These are phyloP conservation scores for Orgyia antiqua DNA, from an alignment of 2,888 invertebrate species.

Conservation along the genomic window DNA sequence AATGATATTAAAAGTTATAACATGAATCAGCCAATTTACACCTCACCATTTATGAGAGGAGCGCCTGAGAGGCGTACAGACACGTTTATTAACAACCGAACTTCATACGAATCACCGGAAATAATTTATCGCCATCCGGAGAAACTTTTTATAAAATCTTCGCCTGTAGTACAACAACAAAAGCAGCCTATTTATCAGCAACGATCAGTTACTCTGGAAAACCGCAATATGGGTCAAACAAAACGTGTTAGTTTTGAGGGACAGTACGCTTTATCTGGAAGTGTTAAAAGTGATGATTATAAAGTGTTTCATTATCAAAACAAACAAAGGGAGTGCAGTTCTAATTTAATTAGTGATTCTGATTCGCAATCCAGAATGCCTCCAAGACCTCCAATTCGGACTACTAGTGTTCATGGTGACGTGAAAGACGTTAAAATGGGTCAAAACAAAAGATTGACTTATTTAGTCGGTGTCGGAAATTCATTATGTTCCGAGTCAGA, in stretches of 20 bases:
- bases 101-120: slow-evolving; percentile 33
- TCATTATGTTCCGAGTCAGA: slow-evolving; percentile 79
- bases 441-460: slow-evolving; percentile 32
- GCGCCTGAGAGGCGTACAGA: slow-evolving; percentile 59
- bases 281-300: slow-evolving; percentile 18
- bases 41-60: slow-evolving; percentile 44
- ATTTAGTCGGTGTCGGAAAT: slow-evolving; percentile 27
- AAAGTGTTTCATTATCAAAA: slow-evolving; percentile 26
- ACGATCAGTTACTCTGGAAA: slow-evolving; percentile 32
- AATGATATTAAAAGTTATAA: slow-evolving; percentile 34
- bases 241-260: slow-evolving; percentile 58
- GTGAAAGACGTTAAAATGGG: slow-evolving; percentile 29
- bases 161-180: slow-evolving; percentile 26
- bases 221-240: slow-evolving; percentile 24
- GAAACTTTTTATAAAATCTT: slow-evolving; percentile 31
- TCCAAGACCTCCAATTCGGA: slow-evolving; percentile 56
- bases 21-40: slow-evolving; percentile 36
- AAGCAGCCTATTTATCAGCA: slow-evolving; percentile 31
- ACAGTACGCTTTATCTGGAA: slow-evolving; percentile 22
- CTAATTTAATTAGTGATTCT: slow-evolving; percentile 22
- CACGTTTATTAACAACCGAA: slow-evolving; percentile 41
- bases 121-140: slow-evolving; percentile 52
- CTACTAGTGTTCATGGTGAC: slow-evolving; percentile 47
- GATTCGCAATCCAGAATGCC: slow-evolving; percentile 32
- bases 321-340: slow-evolving; percentile 15